phyloP scores from a whole-genome alignment of 2,797 vertebrate species.

The Tenualosa thibaudeaui region DNA sequence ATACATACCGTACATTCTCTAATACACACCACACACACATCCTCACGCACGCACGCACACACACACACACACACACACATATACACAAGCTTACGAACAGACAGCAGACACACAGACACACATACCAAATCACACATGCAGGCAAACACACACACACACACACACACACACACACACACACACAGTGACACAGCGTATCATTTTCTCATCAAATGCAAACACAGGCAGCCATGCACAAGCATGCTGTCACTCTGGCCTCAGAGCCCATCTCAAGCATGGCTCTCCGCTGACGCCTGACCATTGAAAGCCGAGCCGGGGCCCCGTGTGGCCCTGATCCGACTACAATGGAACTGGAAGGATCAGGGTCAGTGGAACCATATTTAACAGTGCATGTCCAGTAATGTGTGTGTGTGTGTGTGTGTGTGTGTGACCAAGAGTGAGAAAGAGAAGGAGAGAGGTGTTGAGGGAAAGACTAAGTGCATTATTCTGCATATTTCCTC shows the following conservation, averaged over 20 bases:
- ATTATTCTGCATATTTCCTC: not conserved
- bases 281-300: not conserved
- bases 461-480: too few relatives aligned
- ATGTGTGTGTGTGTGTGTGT: conserved; percentile 7
- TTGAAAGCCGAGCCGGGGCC: not conserved
- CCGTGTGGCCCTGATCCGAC: not conserved
- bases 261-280: not conserved
- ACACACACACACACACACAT: not conserved
- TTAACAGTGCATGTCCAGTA: conserved; percentile 17
- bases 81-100: too few relatives aligned
- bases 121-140: not conserved
- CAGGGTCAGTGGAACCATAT: conserved; percentile 35
- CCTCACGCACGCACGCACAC: not conserved
- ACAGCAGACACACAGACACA: not conserved
- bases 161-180: conserved; percentile 20
- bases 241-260: conserved; percentile 25
- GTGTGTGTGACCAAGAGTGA: not conserved
- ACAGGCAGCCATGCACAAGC: conserved; percentile 16
- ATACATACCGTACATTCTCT: not conserved
- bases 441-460: too few relatives aligned
- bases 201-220: not conserved
- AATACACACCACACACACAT: not conserved
- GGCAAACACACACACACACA: not conserved
- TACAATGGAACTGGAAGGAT: conserved; percentile 30
- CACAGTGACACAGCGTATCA: conserved; percentile 2